Base-by-base conservation (phyloP, 2,888 invertebrate species). In the Pelosia muscerda region DNA sequence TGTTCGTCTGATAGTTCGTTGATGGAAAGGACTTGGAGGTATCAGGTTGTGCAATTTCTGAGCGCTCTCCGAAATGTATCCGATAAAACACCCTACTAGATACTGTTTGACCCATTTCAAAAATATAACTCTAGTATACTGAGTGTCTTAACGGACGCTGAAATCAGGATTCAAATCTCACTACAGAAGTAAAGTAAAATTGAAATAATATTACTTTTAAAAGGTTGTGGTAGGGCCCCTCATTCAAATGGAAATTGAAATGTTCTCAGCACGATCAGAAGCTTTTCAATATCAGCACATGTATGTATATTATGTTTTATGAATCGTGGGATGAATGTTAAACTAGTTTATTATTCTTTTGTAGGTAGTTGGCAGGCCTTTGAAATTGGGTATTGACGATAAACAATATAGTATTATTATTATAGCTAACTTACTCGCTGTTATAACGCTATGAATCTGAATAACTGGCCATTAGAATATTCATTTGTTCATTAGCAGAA, bases 241-340 rank as follows among this genome's bases (percentile, higher is more conserved):
- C n/a, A 78, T 80, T 83, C 73, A 79, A 81, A 82, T 77, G 63
- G 77, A 73, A 79, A 81, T 84, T 76, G 82, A 76, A 84, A 81
- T 77, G 73, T 75, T 76, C 75, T 56, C 38, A 65, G 71, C 73
- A 71, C 72, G 69, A 78, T 75, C 74, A 72, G 71, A 71, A 75
- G 71, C 73, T 77, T 77, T 77, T 77, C 75, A 76, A 75, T 84
- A 76, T 75, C 77, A 59, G 66, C 61, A 64, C 61, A 63, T 60
- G 65, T 73, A 54, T 62, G 69, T 71, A 31, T 66, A 63, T 70
- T 56, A 65, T 59, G 49, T 67, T 72, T 66, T 57, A 63, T 59
- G 60, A 77, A 71, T 74, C 65, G 60, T 28, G 53, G 42, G 19
- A 26, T 28, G 55, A 68, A 80, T 77, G 60, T 54, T 64, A 69